Percentiles rank a stretch among this genome's conserved stretches.
phyloP scores from a whole-genome alignment of 2,888 invertebrate genomes.

The Plagiodera versicolora region DNA sequence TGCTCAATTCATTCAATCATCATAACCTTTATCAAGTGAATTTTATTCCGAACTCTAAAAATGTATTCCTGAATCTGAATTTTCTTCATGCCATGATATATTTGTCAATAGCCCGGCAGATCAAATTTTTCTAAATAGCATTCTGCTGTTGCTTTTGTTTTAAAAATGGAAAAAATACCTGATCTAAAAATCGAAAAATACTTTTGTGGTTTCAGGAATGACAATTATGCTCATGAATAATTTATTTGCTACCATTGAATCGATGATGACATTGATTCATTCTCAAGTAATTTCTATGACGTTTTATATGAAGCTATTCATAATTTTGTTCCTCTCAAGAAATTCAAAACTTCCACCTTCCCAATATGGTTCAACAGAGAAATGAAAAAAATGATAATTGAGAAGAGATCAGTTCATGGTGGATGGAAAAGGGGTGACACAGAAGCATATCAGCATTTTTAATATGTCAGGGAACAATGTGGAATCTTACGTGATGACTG shows the following conservation, averaged over 20 bases:
- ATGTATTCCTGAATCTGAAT: background rate
- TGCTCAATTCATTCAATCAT: background rate
- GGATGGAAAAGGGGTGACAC: conserved; percentile 3
- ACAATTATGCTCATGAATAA: conserved; percentile 6
- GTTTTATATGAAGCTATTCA: conserved; percentile 3
- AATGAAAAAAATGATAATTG: conserved; percentile 5
- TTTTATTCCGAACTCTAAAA: conserved; percentile 2
- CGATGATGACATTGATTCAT: conserved; percentile 3
- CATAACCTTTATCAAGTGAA: background rate
- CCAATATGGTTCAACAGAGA: conserved; percentile 7
- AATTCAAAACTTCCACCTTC: conserved; percentile 8
- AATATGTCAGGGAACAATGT: conserved; percentile 3
- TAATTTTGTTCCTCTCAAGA: conserved; percentile 5
- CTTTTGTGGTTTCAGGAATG: conserved; percentile 2
- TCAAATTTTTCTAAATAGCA: background rate
- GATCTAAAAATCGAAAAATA: conserved; percentile 5
- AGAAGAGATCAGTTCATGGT: conserved; percentile 3
- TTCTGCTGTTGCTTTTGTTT: background rate
- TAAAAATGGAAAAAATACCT: conserved; percentile 2
- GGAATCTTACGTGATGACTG: background rate
- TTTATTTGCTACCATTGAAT: conserved; percentile 2
- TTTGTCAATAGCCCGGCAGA: background rate
- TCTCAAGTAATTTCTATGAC: background rate
- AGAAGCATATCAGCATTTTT: conserved; percentile 3
- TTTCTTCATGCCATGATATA: background rate